Evolutionary conservation across 2,888 invertebrate genomes (phyloP).

Genomic region (Polydrusus tereticollis): DNA sequence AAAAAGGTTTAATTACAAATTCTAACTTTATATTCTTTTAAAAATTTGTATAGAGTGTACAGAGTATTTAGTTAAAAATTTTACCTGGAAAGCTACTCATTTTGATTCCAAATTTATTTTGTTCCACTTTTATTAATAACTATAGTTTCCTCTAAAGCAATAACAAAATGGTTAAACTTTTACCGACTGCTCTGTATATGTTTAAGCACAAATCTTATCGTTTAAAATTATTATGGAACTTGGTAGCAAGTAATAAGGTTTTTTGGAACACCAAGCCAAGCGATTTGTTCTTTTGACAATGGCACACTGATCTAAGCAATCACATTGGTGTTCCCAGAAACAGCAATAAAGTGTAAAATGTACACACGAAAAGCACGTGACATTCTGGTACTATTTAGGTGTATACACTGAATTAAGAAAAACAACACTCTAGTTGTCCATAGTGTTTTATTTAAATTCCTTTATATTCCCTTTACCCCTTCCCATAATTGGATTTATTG

Average conservation of each 20-base stretch:
- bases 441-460: conserved; percentile 25
- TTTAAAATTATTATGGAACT: not conserved
- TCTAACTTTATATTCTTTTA: too few species aligned
- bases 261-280: not conserved
- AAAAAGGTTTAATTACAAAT: not conserved
- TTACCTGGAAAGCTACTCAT: too few species aligned
- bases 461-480: not conserved
- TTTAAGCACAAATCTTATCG: not conserved
- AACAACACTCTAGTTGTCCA: conserved; percentile 37
- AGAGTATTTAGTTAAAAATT: too few species aligned
- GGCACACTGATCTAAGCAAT: not conserved
- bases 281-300: not conserved
- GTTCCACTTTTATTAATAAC: not conserved
- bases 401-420: conserved; percentile 35
- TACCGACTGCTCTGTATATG: not conserved
- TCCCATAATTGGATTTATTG: not conserved
- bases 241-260: not conserved
- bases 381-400: conserved; percentile 34
- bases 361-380: conserved; percentile 31
- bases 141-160: not conserved
- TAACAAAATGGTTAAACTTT: too few species aligned
- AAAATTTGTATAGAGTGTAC: too few species aligned
- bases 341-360: conserved; percentile 8
- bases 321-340: not conserved
- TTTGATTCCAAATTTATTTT: not conserved